phyloP scores from a whole-genome alignment of 2,797 vertebrate species.

The Anabas testudineus region DNA sequence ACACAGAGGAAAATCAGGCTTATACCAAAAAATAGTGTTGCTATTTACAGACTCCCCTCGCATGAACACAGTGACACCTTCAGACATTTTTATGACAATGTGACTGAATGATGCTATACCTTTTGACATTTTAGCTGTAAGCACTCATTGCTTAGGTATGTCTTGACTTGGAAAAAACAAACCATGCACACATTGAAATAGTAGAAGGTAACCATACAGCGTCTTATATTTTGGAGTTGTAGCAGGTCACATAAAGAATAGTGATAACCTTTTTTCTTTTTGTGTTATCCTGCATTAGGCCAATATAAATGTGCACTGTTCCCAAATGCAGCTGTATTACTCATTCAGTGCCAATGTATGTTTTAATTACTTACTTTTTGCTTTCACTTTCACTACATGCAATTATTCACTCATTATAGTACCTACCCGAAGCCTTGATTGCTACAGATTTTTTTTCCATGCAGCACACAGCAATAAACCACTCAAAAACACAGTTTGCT shows the following conservation, averaged over 20 bases:
- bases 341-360: background rate
- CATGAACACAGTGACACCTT: background rate
- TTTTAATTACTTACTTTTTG: too few relatives aligned
- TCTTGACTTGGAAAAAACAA: too few relatives aligned
- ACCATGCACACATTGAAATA: too few relatives aligned
- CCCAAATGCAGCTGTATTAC: background rate
- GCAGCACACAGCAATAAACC: background rate
- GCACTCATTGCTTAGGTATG: background rate
- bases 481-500: background rate
- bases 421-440: background rate
- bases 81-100: background rate
- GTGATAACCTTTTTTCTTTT: background rate
- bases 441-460: background rate
- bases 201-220: too few relatives aligned
- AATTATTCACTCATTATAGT: background rate
- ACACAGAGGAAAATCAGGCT: constrained; percentile 2
- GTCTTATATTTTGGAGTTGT: too few relatives aligned
- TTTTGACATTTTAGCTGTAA: background rate
- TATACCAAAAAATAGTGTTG: background rate
- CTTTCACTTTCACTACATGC: background rate
- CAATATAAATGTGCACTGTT: background rate
- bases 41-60: constrained; percentile 8
- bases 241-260: background rate
- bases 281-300: background rate
- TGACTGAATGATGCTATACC: background rate